phyloP scores from a whole-genome alignment of 2,113 vertebrate species.

The Odontophorus gujanensis region DNA sequence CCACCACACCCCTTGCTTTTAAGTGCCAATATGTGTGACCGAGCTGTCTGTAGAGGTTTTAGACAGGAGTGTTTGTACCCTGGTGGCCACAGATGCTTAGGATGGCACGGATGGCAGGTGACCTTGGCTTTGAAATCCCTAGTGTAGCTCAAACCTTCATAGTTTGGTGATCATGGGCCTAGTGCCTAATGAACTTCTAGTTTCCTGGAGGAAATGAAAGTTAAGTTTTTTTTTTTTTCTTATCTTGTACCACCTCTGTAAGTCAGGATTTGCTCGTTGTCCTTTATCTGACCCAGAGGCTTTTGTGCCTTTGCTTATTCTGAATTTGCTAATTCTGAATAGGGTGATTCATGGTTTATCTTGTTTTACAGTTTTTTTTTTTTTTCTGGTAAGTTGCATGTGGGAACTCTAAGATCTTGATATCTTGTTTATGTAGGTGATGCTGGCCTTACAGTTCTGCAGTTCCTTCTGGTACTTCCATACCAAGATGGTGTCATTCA shows the following conservation, averaged over 20 bases:
- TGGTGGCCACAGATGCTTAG: not conserved
- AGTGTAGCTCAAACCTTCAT: not conserved
- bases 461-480: not conserved
- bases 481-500: not conserved
- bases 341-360: not conserved
- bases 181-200: not conserved
- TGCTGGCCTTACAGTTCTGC: not conserved
- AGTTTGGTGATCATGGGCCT: not conserved
- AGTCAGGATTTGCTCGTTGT: not conserved
- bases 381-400: not conserved
- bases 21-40: not conserved
- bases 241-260: not conserved
- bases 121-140: constrained; percentile 2
- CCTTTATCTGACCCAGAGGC: not conserved
- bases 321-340: not conserved
- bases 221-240: not conserved
- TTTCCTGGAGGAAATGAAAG: not conserved
- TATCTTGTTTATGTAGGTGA: not conserved
- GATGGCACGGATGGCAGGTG: not conserved
- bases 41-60: not conserved
- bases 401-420: not conserved
- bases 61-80: not conserved
- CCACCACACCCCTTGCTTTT: not conserved
- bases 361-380: not conserved
- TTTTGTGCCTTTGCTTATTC: not conserved